Conservation (phyloP, 2,797 vertebrate species). For the Trachops cirrhosus region DNA sequence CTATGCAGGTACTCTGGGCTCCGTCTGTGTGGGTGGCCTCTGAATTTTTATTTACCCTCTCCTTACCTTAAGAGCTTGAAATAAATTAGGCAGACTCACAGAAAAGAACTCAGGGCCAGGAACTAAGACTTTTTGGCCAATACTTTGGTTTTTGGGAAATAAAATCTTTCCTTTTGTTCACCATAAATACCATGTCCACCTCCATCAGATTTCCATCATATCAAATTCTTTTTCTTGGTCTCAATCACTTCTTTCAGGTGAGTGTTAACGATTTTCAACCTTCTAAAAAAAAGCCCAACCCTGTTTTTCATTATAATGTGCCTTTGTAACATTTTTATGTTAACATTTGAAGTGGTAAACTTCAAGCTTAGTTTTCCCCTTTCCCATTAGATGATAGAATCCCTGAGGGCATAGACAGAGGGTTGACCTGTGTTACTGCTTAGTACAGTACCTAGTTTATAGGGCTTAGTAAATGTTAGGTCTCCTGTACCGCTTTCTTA, state of each 20-base stretch:
- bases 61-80: neutral
- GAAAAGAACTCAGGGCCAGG: neutral
- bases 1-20: neutral
- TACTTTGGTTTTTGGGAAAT: neutral
- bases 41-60: conserved; percentile 8
- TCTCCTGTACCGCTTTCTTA: neutral
- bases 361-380: neutral
- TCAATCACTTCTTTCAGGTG: neutral
- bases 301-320: neutral
- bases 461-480: neutral
- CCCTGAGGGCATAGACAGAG: neutral
- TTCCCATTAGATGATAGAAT: neutral
- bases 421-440: neutral
- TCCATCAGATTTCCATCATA: neutral
- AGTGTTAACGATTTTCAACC: neutral
- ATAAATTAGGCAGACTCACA: neutral
- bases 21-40: neutral
- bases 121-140: neutral
- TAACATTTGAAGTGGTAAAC: neutral
- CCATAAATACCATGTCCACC: neutral
- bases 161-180: neutral
- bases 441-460: neutral
- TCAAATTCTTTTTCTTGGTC: neutral
- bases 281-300: neutral
- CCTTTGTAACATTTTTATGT: neutral